phyloP scores from a whole-genome alignment of 2,888 invertebrate species.

The Synergus umbraculus region DNA sequence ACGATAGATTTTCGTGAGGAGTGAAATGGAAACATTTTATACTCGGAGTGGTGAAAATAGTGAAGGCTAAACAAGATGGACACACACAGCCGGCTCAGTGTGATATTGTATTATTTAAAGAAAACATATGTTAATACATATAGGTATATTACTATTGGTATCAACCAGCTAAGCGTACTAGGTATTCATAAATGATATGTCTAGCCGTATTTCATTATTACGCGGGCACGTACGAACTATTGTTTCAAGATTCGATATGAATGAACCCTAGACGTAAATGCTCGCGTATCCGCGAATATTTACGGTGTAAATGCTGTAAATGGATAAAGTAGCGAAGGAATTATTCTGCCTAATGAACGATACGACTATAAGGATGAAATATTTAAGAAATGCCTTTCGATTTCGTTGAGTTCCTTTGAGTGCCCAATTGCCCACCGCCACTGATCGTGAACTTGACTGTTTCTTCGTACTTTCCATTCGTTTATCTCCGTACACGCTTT shows the following conservation, averaged over 20 bases:
- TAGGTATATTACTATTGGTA: constrained; percentile 48
- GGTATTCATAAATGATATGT: constrained; percentile 36
- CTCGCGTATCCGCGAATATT: constrained; percentile 40
- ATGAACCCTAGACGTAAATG: constrained; percentile 29
- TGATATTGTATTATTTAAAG: constrained; percentile 74
- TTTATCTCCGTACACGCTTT: constrained; percentile 34
- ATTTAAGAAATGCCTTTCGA: constrained; percentile 28
- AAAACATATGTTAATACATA: constrained; percentile 56
- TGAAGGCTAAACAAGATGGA: constrained; percentile 60
- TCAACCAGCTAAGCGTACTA: constrained; percentile 41
- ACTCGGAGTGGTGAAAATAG: constrained; percentile 35
- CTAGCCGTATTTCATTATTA: constrained; percentile 31
- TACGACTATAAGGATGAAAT: constrained; percentile 33
- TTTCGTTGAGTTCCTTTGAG: constrained; percentile 23
- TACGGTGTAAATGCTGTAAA: constrained; percentile 52
- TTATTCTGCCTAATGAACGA: constrained; percentile 37
- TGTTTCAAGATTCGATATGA: constrained; percentile 1
- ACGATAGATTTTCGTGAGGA: not conserved
- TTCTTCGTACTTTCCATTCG: constrained; percentile 36
- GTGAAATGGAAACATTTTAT: constrained; percentile 34
- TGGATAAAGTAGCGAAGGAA: constrained; percentile 43
- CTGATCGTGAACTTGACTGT: constrained; percentile 19
- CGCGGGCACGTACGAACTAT: constrained; percentile 36
- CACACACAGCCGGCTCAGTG: constrained; percentile 75
- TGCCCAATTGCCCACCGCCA: not conserved